These are phyloP conservation scores for Symphodus melops DNA, from an alignment of 2,113 vertebrate genomes.

Conservation along the genomic window DNA sequence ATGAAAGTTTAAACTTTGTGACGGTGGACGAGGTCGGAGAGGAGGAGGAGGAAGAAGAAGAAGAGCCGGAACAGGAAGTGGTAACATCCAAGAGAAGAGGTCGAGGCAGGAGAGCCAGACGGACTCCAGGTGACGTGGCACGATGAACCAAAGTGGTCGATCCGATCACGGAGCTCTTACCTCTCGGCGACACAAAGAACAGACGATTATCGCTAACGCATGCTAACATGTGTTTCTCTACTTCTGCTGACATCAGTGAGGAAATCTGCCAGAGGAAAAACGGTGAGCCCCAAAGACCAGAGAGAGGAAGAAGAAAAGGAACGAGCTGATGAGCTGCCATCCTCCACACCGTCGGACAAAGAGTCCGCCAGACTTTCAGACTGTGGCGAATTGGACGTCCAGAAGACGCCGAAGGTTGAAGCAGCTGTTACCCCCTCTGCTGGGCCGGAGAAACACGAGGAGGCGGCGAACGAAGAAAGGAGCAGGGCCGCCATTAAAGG, in stretches of 20 bases:
- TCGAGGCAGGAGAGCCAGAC: conserved; percentile 18
- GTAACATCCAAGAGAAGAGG: conserved; percentile 19
- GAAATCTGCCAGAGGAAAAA: conserved; percentile 49
- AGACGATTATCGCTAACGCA: too few relatives aligned
- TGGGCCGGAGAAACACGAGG: background rate
- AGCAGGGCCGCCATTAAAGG: background rate
- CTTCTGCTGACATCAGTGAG: conserved; percentile 25
- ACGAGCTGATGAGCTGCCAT: background rate
- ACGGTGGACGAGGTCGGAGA: conserved; percentile 56
- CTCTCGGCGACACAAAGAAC: too few relatives aligned
- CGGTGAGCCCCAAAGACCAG: background rate
- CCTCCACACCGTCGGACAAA: background rate
- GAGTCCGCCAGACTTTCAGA: background rate
- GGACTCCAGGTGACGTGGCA: conserved; percentile 36
- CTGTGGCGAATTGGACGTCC: background rate
- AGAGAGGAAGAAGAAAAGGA: background rate
- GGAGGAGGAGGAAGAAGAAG: background rate
- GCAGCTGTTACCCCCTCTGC: background rate
- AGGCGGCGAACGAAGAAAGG: background rate
- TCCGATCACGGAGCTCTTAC: background rate
- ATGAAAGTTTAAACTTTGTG: conserved; percentile 37
- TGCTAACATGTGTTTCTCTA: background rate
- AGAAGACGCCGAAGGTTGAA: background rate
- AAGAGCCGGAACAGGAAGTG: conserved; percentile 1
- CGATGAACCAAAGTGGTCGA: background rate